Conservation (phyloP, 1,140 invertebrate species). For the Neodiprion pinetum region DNA sequence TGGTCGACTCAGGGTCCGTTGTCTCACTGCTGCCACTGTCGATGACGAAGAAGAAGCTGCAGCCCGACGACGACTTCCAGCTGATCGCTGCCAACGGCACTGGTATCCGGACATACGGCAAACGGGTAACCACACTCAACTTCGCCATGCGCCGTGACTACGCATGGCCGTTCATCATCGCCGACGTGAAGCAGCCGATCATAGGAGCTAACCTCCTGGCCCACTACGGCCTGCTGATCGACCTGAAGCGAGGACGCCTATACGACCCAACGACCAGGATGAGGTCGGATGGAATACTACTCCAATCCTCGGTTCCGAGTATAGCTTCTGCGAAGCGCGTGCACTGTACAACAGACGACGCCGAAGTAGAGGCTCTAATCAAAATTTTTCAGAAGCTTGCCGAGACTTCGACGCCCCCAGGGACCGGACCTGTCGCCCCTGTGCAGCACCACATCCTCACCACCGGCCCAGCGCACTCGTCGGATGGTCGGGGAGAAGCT, state of each 20-base stretch:
- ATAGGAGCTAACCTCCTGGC: conserved; percentile 29
- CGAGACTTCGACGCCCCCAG: too few species aligned
- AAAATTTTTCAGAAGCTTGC: conserved; percentile 29
- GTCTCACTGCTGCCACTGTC: conserved; percentile 10
- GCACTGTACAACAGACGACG: neutral
- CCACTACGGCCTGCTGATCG: conserved; percentile 24
- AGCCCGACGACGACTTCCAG: neutral
- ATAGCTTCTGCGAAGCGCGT: neutral
- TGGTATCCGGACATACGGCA: conserved; percentile 22
- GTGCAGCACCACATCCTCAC: conserved; percentile 21
- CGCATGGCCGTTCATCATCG: conserved; percentile 21
- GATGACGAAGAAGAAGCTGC: neutral
- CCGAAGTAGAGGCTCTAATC: neutral
- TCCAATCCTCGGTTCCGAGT: neutral
- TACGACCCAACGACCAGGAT: conserved; percentile 21
- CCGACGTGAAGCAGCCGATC: conserved; percentile 20
- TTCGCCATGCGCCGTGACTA: conserved; percentile 15
- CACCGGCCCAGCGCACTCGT: conserved; percentile 18
- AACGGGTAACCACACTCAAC: conserved; percentile 10
- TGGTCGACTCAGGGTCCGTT: conserved; percentile 21
- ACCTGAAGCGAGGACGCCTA: conserved; percentile 26
- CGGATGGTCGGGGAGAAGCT: conserved; percentile 22
- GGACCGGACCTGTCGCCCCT: conserved; percentile 34
- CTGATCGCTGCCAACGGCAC: conserved; percentile 25
- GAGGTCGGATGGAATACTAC: neutral